Evolutionary conservation across 2,797 vertebrate genomes (phyloP), one percentile per base, ranked within the genome.

Genomic region (Liasis olivaceus): DNA sequence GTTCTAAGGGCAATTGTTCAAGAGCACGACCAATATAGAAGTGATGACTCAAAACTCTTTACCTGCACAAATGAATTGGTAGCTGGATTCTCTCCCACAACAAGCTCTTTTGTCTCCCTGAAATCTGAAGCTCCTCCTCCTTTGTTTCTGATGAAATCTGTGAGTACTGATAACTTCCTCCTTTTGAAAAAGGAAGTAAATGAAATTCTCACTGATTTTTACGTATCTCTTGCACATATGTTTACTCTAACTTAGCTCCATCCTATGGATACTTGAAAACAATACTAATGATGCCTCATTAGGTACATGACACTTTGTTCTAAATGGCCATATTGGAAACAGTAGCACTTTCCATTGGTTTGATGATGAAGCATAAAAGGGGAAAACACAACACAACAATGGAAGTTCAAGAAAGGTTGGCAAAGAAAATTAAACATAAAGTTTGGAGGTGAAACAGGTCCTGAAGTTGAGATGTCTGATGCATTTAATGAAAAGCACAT

Each of bases 341-440:
- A 11, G 51, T 87, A 92, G 22, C 72, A 69, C 8, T 92, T 81
- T 90, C 66, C 95, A 90, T 89, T 95, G 94, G 92, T 88, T 94
- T 88, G 54, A n/a, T 42, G 93, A 64, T 69, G 66, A 59, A 85
- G 58, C 31, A 91, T 36, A 94, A 93, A 92, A 91, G 59, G 59
- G 42, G 36, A 42, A 77, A 77, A 63, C 59, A 28, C 62, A 77
- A 42, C 20, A 15, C 0, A 56, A 22, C n/a, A 63, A 60, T 20
- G 42, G 42, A 81, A 63, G 36, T 42, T 36, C 64, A 62, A 14
- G 3, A 85, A 62, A 77, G 85, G 77, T 63, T 15, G 31, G 28
- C 63, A 36, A 87, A 54, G 42, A 90, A 85, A 77, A 54, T 20
- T 20, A 90, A 93, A 47, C 14, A 28, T 31, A 90, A 12, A 81